phyloP scores from a whole-genome alignment of 2,797 vertebrate genomes.

The Chrysocyon brachyurus region DNA sequence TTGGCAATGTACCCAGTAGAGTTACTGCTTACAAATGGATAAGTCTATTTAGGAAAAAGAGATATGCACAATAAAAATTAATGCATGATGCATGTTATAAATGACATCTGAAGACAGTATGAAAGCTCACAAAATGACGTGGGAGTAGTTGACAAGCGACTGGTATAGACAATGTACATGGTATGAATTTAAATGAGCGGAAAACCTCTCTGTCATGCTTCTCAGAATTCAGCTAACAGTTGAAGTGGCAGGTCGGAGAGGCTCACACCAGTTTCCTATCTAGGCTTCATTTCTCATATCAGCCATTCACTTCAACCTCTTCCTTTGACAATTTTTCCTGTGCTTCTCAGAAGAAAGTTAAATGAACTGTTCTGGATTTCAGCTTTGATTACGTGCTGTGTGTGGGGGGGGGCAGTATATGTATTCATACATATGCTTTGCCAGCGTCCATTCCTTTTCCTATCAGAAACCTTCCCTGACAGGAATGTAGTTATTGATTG shows the following conservation, averaged over 20 bases:
- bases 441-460: not conserved
- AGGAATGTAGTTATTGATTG: not conserved
- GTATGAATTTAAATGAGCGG: slow-evolving; percentile 1
- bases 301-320: not conserved
- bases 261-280: not conserved
- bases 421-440: not conserved
- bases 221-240: not conserved
- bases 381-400: not conserved
- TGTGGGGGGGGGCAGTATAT: not conserved
- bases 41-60: slow-evolving; percentile 45
- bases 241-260: not conserved
- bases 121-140: not conserved
- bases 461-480: not conserved
- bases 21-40: not conserved
- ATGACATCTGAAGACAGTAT: slow-evolving; percentile 1
- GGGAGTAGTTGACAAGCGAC: not conserved
- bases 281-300: not conserved
- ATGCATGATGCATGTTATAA: not conserved
- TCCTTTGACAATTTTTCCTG: not conserved
- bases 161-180: not conserved
- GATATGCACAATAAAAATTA: slow-evolving; percentile 21
- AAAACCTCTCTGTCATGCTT: not conserved
- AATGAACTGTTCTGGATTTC: not conserved
- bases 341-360: not conserved
- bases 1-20: not conserved